These are phyloP conservation scores for Megaleporinus macrocephalus DNA, from an alignment of 2,113 vertebrate species.

Conservation along the genomic window DNA sequence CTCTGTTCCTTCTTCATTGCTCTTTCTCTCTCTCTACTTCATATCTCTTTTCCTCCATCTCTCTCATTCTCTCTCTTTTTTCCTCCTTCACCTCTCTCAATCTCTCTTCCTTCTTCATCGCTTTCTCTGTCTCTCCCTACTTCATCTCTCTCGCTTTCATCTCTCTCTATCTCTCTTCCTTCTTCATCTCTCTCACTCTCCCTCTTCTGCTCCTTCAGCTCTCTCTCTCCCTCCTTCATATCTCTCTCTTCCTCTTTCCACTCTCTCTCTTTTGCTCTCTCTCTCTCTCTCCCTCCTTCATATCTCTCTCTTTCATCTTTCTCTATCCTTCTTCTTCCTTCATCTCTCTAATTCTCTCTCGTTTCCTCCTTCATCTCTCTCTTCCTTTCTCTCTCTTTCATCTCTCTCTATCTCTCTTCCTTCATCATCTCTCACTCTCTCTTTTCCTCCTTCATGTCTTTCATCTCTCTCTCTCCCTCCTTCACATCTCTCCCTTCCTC, in stretches of 20 bases:
- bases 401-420: constrained; percentile 6
- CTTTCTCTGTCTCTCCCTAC: background rate
- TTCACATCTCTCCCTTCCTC: too few species aligned
- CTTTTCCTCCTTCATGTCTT: background rate
- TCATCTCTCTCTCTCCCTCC: background rate
- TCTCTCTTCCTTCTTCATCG: too few species aligned
- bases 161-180: too few species aligned
- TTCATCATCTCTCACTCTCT: background rate
- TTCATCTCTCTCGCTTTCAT: constrained; percentile 6
- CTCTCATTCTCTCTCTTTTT: background rate
- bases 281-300: constrained; percentile 15
- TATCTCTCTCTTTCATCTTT: constrained; percentile 3
- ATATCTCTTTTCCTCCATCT: background rate
- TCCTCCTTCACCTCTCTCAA: background rate
- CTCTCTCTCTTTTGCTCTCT: background rate
- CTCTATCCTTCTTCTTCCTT: background rate
- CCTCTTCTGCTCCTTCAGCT: too few species aligned
- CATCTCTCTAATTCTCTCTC: background rate
- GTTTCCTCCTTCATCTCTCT: background rate
- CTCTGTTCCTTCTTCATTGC: too few species aligned
- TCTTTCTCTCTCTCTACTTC: constrained; percentile 22
- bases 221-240: constrained; percentile 17
- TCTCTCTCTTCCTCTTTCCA: background rate
- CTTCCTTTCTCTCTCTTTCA: background rate
- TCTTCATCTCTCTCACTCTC: background rate